A percentile compares a stretch with the other conserved stretches of the same genome.
These are phyloP conservation scores for Sciurus niger DNA, from an alignment of 2,113 vertebrate genomes.

Conservation along the genomic window DNA sequence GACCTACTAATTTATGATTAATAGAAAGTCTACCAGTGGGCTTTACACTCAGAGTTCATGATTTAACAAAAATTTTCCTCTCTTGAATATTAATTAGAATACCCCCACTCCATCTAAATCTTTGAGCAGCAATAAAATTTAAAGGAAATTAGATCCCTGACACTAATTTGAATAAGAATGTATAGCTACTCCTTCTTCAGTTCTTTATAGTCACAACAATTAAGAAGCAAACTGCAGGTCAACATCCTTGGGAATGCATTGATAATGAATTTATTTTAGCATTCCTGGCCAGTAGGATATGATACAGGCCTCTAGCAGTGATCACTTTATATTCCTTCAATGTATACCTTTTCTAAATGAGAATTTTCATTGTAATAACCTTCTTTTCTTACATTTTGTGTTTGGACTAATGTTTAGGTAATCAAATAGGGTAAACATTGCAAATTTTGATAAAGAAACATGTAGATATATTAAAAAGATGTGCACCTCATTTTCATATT, in stretches of 20 bases:
- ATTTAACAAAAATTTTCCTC: not conserved
- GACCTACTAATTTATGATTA: not conserved
- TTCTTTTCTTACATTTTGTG: not conserved
- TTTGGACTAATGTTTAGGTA: not conserved
- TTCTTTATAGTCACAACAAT: not conserved
- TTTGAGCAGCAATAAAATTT: not conserved
- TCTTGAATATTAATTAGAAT: not conserved
- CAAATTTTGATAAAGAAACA: not conserved
- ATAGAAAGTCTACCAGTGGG: not conserved
- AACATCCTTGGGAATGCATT: not conserved
- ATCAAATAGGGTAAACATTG: not conserved
- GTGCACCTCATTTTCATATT: not conserved
- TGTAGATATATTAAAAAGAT: not conserved
- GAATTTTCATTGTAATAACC: not conserved
- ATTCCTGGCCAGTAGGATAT: not conserved
- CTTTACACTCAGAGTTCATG: not conserved
- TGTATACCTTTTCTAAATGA: not conserved
- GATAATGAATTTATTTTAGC: not conserved
- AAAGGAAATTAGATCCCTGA: not conserved
- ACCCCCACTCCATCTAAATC: not conserved
- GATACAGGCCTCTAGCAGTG: rapidly evolving
- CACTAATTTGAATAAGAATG: not conserved
- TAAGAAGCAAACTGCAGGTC: not conserved
- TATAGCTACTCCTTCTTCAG: not conserved
- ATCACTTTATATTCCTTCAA: not conserved